Evolutionary conservation across 2,113 vertebrate genomes (phyloP).

Genomic region (Athene noctua): DNA sequence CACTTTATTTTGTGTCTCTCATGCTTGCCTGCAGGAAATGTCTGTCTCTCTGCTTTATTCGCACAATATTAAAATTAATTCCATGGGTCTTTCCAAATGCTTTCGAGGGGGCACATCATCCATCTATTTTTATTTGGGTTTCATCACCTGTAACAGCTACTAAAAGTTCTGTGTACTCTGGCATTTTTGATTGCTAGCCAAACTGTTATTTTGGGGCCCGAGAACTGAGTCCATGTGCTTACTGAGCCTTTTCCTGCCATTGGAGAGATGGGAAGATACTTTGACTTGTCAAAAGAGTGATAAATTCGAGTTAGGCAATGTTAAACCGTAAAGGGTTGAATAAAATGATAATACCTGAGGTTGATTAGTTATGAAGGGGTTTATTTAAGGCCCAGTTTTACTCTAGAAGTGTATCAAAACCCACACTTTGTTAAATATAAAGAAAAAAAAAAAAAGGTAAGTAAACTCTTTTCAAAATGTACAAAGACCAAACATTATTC

Average conservation of each 20-base stretch:
- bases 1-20: not conserved
- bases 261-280: not conserved
- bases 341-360: not conserved
- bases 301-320: not conserved
- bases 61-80: not conserved
- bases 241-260: not conserved
- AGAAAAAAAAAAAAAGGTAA: not conserved
- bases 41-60: slow-evolving; percentile 24
- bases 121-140: slow-evolving; percentile 35
- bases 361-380: not conserved
- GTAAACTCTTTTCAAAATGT: not conserved
- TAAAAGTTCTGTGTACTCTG: not conserved
- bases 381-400: not conserved
- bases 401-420: not conserved
- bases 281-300: not conserved
- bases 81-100: not conserved
- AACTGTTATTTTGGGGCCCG: not conserved
- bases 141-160: not conserved
- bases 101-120: not conserved
- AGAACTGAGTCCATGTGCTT: not conserved
- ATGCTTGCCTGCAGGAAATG: not conserved
- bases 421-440: not conserved
- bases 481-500: not conserved
- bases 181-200: not conserved
- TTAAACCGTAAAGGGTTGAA: not conserved